phyloP scores from a whole-genome alignment of 2,888 invertebrate species.

The Prionchulus punctatus region DNA sequence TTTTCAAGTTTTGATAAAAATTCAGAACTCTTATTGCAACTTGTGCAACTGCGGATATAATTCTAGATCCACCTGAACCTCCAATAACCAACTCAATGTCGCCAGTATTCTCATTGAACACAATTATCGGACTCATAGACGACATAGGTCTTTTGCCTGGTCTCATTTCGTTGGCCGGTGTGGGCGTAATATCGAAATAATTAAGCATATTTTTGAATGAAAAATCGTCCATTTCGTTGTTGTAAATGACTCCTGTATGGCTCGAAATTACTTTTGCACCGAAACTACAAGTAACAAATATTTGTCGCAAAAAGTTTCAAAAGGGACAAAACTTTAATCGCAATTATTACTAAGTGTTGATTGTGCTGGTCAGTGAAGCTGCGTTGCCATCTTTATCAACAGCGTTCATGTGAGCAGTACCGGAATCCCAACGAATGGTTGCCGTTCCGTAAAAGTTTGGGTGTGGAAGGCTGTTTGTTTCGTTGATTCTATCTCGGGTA shows the following conservation, averaged over 20 bases:
- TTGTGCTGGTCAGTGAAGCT: conserved; percentile 30
- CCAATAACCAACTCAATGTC: neutral
- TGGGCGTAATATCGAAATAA: neutral
- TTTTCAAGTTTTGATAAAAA: conserved; percentile 56
- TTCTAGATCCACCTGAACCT: neutral
- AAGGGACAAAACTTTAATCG: too few relatives aligned
- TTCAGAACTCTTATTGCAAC: conserved; percentile 45
- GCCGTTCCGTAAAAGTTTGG: neutral
- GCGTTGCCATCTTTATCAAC: conserved; percentile 32
- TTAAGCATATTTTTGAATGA: conserved; percentile 8
- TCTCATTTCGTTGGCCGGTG: neutral
- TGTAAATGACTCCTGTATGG: neutral
- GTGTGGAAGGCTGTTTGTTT: neutral
- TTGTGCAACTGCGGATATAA: neutral
- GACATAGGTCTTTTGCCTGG: neutral
- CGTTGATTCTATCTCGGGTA: neutral
- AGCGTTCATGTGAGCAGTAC: conserved; percentile 32
- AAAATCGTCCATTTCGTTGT: neutral
- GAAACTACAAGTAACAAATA: neutral
- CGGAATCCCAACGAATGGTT: conserved; percentile 16
- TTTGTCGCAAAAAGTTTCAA: conserved; percentile 5
- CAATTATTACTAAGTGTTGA: conserved; percentile 33
- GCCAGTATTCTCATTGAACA: neutral
- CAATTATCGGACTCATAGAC: neutral
- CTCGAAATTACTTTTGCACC: neutral